Base-by-base conservation (phyloP, 2,113 vertebrate genomes). In the Polypterus senegalus region DNA sequence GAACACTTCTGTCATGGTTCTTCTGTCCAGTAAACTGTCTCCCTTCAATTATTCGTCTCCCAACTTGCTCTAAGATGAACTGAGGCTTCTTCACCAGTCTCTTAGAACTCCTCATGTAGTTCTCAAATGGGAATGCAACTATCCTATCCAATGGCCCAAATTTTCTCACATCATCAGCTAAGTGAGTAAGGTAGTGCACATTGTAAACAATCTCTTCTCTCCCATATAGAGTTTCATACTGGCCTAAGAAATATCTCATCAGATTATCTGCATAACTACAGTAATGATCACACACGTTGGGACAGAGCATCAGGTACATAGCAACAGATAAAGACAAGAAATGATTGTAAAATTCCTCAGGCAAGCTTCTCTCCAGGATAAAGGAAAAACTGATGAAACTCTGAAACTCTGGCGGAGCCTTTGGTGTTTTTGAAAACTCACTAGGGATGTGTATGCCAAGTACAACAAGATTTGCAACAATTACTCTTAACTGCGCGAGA, bases 251-350 rank as follows among this genome's bases (percentile, higher is more conserved):
- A 46, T 46, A 62, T 44, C 43, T 45, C 6, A 62, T 46, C 44
- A 63, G 56, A 44, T 57, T 54, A 51, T 62, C 45, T 6, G 54
- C 59, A 54, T 48, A 60, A 51, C 54, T 51, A 63, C 44, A 53
- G 46, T 54, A 5, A 48, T 27, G 54, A 49, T 60, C 59, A 70
- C 47, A 64, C 45, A 67, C 61, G 5, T n/a, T 43, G 1, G 49
- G 60, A 48, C 65, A 67, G 47, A 27, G 52, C 11, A 62, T 63
- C 57, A 70, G 61, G 47, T 59, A 44, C 46, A 66, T 43, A 54
- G 58, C 59, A 64, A 61, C 65, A 27, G 62, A 66, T 6, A 67
- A 60, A n/a, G 67, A 58, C 59, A 67, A 64, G 46, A 64, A 64
- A 45, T 67, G 27, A 27, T 27, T 27, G 27, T 27, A 27, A 27